Evolutionary conservation across 2,113 vertebrate genomes (phyloP), one percentile per base, ranked within the genome.

Genomic region (Heteronetta atricapilla): DNA sequence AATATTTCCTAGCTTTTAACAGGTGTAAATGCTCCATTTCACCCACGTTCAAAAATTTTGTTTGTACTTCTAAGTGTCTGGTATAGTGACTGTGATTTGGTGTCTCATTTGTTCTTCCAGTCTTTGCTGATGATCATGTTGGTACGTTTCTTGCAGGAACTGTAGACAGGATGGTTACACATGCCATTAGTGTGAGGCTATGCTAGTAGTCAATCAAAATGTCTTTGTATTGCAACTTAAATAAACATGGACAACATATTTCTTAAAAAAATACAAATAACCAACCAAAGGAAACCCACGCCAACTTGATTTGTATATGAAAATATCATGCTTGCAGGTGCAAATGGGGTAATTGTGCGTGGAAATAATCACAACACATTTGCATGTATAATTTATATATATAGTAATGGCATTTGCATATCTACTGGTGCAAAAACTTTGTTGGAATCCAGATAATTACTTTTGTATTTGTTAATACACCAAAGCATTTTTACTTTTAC

Each of bases 361-460:
- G 89, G 78, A 91, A 95, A 94, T 88, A 85, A 94, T 87, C 91
- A 80, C 77, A 80, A 63, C 58, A 69, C 53, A 94, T 94, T 93
- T 95, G 87, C 94, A 93, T 91, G 63, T 81, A 19, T 88, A 86
- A 90, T 96, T 86, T 76, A 38, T 86, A 11, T 55, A 38, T 62
- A 46, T 73, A 73, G 66, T 36, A 82, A 73, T 88, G 90, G 48
- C 69, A 82, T 70, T 19, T 82, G 69, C 60, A 42, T 62, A 83
- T 70, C 60, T 64, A 13, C 56, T 91, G 59, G 14, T 91, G 82
- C 42, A 86, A 72, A 81, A 79, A 20, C 46, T 34, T 74, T 16
- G 50, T 42, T 75, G 53, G n/a, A 76, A 84, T 68, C 22, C 36
- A 44, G 60, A 17, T 58, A 86, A 44, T 86, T 78, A 4, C 66